Base-by-base conservation (phyloP, 2,113 vertebrate species). In the Stictonetta naevosa region DNA sequence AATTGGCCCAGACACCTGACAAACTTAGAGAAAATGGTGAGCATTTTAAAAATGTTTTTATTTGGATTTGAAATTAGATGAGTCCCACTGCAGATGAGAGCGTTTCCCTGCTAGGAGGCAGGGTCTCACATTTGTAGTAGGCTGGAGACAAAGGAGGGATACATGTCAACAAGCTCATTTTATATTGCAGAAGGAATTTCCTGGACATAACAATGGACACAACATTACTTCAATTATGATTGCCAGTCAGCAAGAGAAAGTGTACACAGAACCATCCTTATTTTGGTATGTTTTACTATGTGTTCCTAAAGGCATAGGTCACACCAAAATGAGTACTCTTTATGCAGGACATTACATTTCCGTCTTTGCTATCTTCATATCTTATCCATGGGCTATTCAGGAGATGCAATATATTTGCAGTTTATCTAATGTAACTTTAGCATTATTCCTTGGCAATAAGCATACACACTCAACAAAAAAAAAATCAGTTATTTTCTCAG, bases 11-110 rank as follows among this genome's bases (percentile, higher is more conserved):
- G 62, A 21, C 16, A 58, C 59, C 73, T 59, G 60, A 84, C 17
- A 55, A 59, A 18, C 2, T 79, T 67, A 31, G 11, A 79, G 60
- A 40, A 91, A 97, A 93, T 18, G 11, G 15, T 33, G 52, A 92
- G 8, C 18, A 64, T 95, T 96, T 96, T 95, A 40, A 81, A 77
- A 91, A 19, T 74, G 46, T 92, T 96, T 86, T 90, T 66, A 64
- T 95, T 92, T 91, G 66, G 56, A 95, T 96, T 96, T 97, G 50
- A 56, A 94, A 91, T 90, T 94, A 95, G 88, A 89, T 84, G 76
- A 96, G 46, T 58, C 44, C 74, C 28, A 66, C 66, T 78, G 78
- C 72, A 91, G 52, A 62, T 75, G n/a, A 53, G 34, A 50, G 58
- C 56, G 44, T 76, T 40, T 75, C 22, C 31, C n/a, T 28, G 11